Evolutionary conservation across 1,140 invertebrate species (phyloP).

Genomic region (Brachionus sp.): DNA sequence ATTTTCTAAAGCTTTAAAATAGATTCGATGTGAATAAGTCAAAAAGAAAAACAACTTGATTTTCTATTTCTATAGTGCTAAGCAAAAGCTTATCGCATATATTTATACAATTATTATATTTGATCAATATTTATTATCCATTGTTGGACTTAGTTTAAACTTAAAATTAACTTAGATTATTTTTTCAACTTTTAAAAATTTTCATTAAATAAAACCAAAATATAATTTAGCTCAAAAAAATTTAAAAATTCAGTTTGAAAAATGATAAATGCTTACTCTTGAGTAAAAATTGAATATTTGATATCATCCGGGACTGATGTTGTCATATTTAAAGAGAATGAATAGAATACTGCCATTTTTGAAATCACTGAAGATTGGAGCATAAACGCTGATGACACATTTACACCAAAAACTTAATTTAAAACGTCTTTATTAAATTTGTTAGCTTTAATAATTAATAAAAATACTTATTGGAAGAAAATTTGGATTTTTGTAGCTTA

Average conservation of each 20-base stretch:
- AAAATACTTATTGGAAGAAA: slow-evolving; percentile 11
- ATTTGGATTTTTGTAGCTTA: slow-evolving; percentile 6
- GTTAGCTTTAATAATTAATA: background rate
- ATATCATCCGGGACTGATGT: background rate
- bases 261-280: slow-evolving; percentile 9
- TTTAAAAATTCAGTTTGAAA: background rate
- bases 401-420: slow-evolving; percentile 19
- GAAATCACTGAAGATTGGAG: background rate
- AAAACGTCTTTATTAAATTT: background rate
- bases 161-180: too few species aligned
- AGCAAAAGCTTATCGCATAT: too few species aligned
- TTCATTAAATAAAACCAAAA: too few species aligned
- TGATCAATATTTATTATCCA: too few species aligned
- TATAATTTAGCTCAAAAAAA: too few species aligned
- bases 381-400: background rate
- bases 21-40: too few species aligned
- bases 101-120: too few species aligned
- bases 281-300: slow-evolving; percentile 30
- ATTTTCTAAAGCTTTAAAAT: too few species aligned
- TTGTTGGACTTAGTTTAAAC: too few species aligned
- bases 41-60: too few species aligned
- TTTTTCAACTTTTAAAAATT: too few species aligned
- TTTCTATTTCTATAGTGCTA: too few species aligned
- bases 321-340: background rate
- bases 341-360: slow-evolving; percentile 26